phyloP scores from a whole-genome alignment of 2,888 invertebrate genomes.

The Platypus cylindrus region DNA sequence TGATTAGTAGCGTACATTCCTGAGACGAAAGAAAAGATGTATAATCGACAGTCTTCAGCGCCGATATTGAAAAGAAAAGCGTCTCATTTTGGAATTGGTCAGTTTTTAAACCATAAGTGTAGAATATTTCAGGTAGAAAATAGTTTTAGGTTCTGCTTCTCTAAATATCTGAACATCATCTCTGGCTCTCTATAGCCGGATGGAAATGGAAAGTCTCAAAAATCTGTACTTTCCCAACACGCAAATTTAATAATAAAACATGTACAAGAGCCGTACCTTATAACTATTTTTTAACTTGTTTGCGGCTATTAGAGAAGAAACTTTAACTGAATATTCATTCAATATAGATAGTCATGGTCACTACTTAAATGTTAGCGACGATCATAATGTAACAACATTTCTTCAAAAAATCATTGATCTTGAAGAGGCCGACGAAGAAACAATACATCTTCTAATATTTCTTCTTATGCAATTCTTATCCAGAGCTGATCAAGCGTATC shows the following conservation, averaged over 20 bases:
- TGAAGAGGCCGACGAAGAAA: slow-evolving; percentile 91
- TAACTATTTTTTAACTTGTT: too few relatives aligned
- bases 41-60: slow-evolving; percentile 86
- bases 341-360: slow-evolving; percentile 68
- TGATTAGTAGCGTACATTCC: slow-evolving; percentile 11
- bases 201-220: too few relatives aligned
- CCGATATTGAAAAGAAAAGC: slow-evolving; percentile 90
- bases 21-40: slow-evolving; percentile 66
- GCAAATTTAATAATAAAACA: too few relatives aligned
- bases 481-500: slow-evolving; percentile 66
- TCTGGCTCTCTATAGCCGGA: too few relatives aligned
- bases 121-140: slow-evolving; percentile 47
- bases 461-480: slow-evolving; percentile 96
- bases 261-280: too few relatives aligned
- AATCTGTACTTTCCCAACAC: too few relatives aligned
- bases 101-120: slow-evolving; percentile 68
- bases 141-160: slow-evolving; percentile 37
- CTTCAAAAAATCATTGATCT: slow-evolving; percentile 82
- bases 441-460: slow-evolving; percentile 85
- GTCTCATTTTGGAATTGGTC: slow-evolving; percentile 81
- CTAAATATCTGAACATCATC: too few relatives aligned
- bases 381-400: slow-evolving; percentile 62
- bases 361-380: slow-evolving; percentile 70
- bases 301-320: too few relatives aligned
- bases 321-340: too few relatives aligned